A percentile compares a stretch with the other conserved stretches of the same genome.
Conservation (phyloP, 2,888 invertebrate genomes). For the Hypomecis atomaria region DNA sequence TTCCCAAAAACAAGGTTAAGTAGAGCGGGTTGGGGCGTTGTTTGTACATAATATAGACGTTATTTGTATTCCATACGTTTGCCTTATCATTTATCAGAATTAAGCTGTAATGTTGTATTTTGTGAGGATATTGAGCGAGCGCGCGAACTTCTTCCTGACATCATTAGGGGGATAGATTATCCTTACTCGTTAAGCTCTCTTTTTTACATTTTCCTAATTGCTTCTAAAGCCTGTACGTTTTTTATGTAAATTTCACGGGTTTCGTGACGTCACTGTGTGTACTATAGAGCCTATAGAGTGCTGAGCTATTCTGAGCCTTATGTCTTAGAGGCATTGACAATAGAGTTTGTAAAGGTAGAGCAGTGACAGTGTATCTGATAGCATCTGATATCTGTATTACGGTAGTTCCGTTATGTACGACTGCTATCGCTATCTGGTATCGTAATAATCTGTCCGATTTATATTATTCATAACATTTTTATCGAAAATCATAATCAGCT, state of each 20-base stretch:
- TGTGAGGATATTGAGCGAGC: conserved; percentile 8
- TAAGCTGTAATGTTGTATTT: conserved; percentile 4
- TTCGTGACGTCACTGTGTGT: conserved; percentile 29
- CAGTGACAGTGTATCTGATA: conserved; percentile 19
- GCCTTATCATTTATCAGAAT: conserved; percentile 16
- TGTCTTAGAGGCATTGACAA: conserved; percentile 13
- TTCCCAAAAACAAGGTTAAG: conserved; percentile 1
- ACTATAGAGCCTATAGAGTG: conserved; percentile 3
- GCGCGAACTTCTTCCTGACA: conserved; percentile 15
- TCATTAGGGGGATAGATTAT: conserved; percentile 20
- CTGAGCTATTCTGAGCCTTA: conserved; percentile 22
- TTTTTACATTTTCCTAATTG: conserved; percentile 31
- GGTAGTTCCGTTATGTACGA: background rate
- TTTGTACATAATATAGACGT: background rate
- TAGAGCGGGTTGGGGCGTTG: conserved; percentile 15
- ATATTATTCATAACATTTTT: background rate
- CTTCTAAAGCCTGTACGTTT: conserved; percentile 27
- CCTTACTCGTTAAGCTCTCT: conserved; percentile 23
- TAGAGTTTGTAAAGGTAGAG: conserved; percentile 11
- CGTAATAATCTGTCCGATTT: conserved; percentile 7
- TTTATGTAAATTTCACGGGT: conserved; percentile 28
- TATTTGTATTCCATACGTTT: conserved; percentile 10
- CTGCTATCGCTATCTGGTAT: conserved; percentile 6
- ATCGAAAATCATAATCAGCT: background rate
- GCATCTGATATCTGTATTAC: conserved; percentile 20